Base-by-base conservation (phyloP, 2,113 vertebrate genomes). In the Hippolais icterina region DNA sequence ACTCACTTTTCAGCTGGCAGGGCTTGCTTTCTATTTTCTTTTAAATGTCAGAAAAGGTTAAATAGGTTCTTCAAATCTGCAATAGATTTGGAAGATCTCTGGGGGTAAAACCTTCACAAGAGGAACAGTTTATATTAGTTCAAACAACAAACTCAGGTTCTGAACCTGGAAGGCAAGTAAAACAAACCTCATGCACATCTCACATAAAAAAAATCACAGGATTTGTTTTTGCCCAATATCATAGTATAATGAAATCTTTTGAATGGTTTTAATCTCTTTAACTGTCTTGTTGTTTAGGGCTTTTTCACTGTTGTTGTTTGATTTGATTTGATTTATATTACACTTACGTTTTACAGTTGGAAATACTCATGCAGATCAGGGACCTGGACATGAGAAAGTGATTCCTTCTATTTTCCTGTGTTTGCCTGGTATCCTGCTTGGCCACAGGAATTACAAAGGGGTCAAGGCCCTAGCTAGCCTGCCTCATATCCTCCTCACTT, bases 1-100 rank as follows among this genome's bases (percentile, higher is more conserved):
- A 96, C 87, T 98, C 90, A 80, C 96, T 96, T 97, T 97, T 96
- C 96, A 95, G 95, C 95, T 97, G 97, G 97, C 97, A 97, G 81
- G 52, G 10, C n/a, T 91, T 87, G 75, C 80, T 97, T 97, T 98
- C 97, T 98, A 95, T 97, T 98, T 98, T 97, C 95, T 97, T 97
- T 98, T 97, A 98, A 98, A 98, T 98, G 98, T 98, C 98, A 98
- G 93, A 95, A 97, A 98, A 98, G 95, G 95, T 98, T 98, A 98
- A 97, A 94, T 52, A 96, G 89, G n/a, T 93, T 97, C 35, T 94
- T 97, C 93, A 97, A 97, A 98, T 98, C 94, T 97, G 92, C 69
- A 97, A 94, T 63, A 96, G 79, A 97, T 97, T 98, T 97, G 77
- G 72, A 91, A 96, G 94, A 96, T 90, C 93, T 97, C 96, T 95